Evolutionary conservation across 2,797 vertebrate genomes (phyloP).

Genomic region (Rhinophrynus dorsalis): DNA sequence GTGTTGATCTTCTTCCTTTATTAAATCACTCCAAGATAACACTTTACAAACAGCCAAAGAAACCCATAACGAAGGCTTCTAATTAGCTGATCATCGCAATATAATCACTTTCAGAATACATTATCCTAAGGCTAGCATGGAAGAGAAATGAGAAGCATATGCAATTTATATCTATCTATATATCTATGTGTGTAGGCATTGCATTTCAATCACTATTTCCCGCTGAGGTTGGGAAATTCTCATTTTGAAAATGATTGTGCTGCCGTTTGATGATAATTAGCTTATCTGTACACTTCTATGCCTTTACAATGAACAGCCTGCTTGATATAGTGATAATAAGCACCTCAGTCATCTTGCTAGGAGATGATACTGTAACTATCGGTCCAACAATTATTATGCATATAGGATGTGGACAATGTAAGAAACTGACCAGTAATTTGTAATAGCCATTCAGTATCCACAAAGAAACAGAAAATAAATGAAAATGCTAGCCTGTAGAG

Average conservation of each 20-base stretch:
- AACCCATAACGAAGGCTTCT: constrained; percentile 74
- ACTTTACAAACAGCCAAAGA: constrained; percentile 75
- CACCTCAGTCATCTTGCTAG: not conserved
- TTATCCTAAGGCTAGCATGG: constrained; percentile 70
- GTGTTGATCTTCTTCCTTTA: constrained; percentile 54
- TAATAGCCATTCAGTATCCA: too few species aligned
- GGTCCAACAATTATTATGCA: too few species aligned
- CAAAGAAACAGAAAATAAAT: too few species aligned
- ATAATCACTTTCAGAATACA: constrained; percentile 78
- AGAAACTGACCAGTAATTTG: not conserved
- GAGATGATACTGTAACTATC: not conserved
- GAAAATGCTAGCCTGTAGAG: too few species aligned
- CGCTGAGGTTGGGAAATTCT: not conserved
- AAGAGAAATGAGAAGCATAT: constrained; percentile 64
- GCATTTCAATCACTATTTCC: constrained; percentile 10
- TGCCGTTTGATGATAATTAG: constrained; percentile 45
- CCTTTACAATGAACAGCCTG: constrained; percentile 19
- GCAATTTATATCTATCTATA: constrained; percentile 47
- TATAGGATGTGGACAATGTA: not conserved
- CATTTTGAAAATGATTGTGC: constrained; percentile 9
- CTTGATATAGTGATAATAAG: constrained; percentile 2
- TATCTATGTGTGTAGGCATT: constrained; percentile 26
- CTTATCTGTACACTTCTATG: constrained; percentile 25
- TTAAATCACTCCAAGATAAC: constrained; percentile 75
- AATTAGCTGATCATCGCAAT: constrained; percentile 76